These are phyloP conservation scores for Hylia prasina DNA, from an alignment of 2,113 vertebrate genomes.

Conservation along the genomic window DNA sequence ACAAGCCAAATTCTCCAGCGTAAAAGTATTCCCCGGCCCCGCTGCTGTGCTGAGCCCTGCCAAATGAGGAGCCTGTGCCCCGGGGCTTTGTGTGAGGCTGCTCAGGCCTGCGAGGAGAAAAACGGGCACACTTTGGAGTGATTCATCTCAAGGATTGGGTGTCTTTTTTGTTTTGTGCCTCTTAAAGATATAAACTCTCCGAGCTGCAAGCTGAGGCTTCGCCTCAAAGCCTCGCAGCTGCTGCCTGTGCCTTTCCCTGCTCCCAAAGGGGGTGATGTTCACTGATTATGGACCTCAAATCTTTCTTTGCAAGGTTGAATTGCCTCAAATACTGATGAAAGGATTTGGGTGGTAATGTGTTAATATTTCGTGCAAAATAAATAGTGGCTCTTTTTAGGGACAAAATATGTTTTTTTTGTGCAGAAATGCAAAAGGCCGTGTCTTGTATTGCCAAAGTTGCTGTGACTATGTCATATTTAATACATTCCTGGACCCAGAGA, in stretches of 20 bases:
- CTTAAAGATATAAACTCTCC: background rate
- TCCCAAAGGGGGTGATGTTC: background rate
- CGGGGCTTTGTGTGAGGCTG: constrained; percentile 29
- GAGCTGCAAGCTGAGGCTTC: background rate
- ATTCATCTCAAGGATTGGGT: background rate
- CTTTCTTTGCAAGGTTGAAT: background rate
- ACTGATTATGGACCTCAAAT: background rate
- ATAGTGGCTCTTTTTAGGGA: background rate
- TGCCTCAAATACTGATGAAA: background rate
- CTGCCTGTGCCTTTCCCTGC: background rate
- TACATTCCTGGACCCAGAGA: background rate
- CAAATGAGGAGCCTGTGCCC: constrained; percentile 49
- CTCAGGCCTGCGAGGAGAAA: constrained; percentile 16
- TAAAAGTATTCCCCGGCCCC: constrained; percentile 30
- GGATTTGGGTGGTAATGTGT: background rate
- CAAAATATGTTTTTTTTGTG: background rate
- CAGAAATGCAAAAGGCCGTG: background rate
- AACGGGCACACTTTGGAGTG: background rate
- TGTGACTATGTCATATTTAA: accelerated
- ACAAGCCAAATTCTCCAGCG: constrained; percentile 51
- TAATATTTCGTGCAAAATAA: background rate
- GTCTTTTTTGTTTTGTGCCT: background rate
- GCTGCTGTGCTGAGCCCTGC: background rate
- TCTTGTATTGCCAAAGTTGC: background rate
- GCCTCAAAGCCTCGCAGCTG: background rate